Evolutionary conservation across 2,888 invertebrate genomes (phyloP).

Genomic region (Digitonthophagus gazella): DNA sequence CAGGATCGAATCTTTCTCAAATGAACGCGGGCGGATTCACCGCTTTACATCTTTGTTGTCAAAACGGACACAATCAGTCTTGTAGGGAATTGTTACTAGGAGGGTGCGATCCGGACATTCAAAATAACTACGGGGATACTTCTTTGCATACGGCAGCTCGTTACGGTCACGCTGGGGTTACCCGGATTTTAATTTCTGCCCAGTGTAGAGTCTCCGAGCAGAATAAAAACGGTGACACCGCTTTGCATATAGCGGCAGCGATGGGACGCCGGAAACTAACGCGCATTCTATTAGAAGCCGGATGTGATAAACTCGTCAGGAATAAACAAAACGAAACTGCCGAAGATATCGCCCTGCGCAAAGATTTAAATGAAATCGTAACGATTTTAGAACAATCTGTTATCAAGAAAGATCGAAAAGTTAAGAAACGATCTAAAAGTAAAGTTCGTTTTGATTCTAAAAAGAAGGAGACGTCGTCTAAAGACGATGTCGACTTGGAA

Average conservation of each 20-base stretch:
- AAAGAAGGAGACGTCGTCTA: conserved; percentile 25
- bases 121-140: conserved; percentile 95
- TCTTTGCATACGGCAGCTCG: conserved; percentile 91
- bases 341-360: conserved; percentile 83
- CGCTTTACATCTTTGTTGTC: conserved; percentile 91
- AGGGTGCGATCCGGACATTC: conserved; percentile 82
- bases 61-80: conserved; percentile 96
- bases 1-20: conserved; percentile 62
- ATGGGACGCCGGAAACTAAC: conserved; percentile 91
- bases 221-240: conserved; percentile 95
- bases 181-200: conserved; percentile 89
- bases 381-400: conserved; percentile 64
- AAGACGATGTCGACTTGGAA: conserved; percentile 23
- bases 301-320: conserved; percentile 66
- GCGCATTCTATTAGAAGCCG: conserved; percentile 83
- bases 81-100: conserved; percentile 81
- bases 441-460: conserved; percentile 46
- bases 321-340: conserved; percentile 91
- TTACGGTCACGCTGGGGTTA: conserved; percentile 95
- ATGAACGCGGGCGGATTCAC: conserved; percentile 87
- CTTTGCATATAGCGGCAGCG: conserved; percentile 90
- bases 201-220: conserved; percentile 79
- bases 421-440: conserved; percentile 36
- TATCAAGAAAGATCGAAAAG: conserved; percentile 52
- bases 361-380: conserved; percentile 81